A percentile compares a stretch with the other conserved stretches of the same genome.
phyloP scores from a whole-genome alignment of 2,797 vertebrate species.

The Allochrocebus solatus region DNA sequence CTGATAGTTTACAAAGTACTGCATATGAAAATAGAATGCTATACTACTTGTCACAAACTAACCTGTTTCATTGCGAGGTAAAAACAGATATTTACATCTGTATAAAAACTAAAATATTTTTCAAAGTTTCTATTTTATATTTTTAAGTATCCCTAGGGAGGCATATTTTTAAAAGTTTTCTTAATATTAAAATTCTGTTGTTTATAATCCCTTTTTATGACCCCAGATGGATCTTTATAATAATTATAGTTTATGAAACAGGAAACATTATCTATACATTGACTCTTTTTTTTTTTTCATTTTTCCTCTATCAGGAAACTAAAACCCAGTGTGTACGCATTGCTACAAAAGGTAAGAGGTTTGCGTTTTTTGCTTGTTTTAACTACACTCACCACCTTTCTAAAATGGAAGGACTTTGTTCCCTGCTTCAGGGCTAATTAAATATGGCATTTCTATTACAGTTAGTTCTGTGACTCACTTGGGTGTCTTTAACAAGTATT shows the following conservation, averaged over 20 bases:
- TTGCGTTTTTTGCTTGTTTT: neutral
- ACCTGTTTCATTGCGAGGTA: neutral
- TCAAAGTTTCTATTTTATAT: neutral
- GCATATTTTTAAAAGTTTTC: neutral
- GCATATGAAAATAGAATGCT: neutral
- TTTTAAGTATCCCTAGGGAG: neutral
- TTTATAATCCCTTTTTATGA: conserved; percentile 23
- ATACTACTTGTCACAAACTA: neutral
- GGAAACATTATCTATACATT: conserved; percentile 32
- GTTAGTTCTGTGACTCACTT: conserved; percentile 53
- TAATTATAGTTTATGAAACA: neutral
- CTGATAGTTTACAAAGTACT: neutral
- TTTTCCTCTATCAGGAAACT: conserved; percentile 91
- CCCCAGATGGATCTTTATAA: neutral
- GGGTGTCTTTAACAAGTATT: conserved; percentile 64
- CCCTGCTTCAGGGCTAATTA: conserved; percentile 60
- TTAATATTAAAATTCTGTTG: neutral
- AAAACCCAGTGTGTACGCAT: conserved; percentile 98
- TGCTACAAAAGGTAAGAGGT: conserved; percentile 97
- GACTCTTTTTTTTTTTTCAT: conserved; percentile 72
- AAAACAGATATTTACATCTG: neutral
- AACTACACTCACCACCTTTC: neutral
- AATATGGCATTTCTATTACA: conserved; percentile 64
- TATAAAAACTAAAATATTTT: neutral
- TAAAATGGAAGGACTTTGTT: conserved; percentile 57